phyloP scores from a whole-genome alignment of 2,797 vertebrate genomes.

The Coranthus polyacanthus region DNA sequence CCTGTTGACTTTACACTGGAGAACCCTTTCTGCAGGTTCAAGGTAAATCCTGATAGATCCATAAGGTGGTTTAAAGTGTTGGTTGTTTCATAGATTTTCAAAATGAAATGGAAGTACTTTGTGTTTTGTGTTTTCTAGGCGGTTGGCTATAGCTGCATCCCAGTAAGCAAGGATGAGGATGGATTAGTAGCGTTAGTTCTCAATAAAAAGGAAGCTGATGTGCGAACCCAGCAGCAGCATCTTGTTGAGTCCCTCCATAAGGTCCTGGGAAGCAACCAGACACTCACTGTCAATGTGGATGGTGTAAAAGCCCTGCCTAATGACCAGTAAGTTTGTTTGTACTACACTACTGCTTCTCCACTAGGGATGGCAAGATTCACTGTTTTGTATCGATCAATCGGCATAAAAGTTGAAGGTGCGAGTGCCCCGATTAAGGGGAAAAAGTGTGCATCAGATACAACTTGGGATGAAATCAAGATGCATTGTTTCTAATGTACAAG shows the following conservation, averaged over 20 bases:
- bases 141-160: constrained; percentile 94
- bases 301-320: constrained; percentile 93
- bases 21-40: constrained; percentile 98
- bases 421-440: too few relatives aligned
- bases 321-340: constrained; percentile 89
- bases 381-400: neutral
- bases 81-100: neutral
- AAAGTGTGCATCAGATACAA: too few relatives aligned
- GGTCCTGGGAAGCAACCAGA: constrained; percentile 92
- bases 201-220: constrained; percentile 93
- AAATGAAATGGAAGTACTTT: neutral
- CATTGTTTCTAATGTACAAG: too few relatives aligned
- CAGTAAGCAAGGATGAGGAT: constrained; percentile 95
- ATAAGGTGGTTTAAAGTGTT: neutral
- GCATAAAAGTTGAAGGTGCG: too few relatives aligned
- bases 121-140: constrained; percentile 81
- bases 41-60: constrained; percentile 82
- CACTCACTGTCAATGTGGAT: constrained; percentile 93
- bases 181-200: constrained; percentile 93
- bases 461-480: too few relatives aligned
- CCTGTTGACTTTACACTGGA: constrained; percentile 96
- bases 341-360: neutral
- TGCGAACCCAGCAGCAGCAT: constrained; percentile 94
- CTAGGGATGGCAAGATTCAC: neutral
- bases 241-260: constrained; percentile 96